Conservation (phyloP, 2,113 vertebrate species). For the Eurystomus gularis region DNA sequence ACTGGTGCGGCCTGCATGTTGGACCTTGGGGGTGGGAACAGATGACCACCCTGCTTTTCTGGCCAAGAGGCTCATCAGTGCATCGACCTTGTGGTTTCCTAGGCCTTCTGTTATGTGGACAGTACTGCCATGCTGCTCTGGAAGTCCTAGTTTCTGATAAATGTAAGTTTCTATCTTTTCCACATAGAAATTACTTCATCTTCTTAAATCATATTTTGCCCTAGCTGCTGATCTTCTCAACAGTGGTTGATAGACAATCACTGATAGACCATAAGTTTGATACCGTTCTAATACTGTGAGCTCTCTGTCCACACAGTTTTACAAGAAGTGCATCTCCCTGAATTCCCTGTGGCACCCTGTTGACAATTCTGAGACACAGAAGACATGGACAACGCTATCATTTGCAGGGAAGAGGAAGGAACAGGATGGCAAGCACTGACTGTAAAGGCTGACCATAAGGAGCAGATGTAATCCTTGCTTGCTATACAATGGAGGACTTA, state of each 20-base stretch:
- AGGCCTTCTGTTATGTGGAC: neutral
- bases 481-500: neutral
- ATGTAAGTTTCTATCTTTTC: neutral
- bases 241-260: neutral
- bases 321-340: neutral
- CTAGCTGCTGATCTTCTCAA: neutral
- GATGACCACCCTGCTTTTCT: neutral
- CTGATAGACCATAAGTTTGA: neutral
- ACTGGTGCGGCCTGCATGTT: neutral
- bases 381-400: neutral
- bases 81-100: rapidly evolving
- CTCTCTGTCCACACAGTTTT: neutral
- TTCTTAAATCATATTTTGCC: neutral
- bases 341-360: neutral
- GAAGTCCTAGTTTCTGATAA: neutral
- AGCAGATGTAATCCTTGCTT: too few relatives aligned
- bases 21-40: neutral
- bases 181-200: neutral
- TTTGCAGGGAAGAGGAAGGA: neutral
- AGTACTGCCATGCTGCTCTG: neutral
- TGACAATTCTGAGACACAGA: neutral
- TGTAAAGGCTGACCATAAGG: neutral
- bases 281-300: neutral
- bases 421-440: neutral
- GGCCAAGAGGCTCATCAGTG: neutral